Evolutionary conservation across 2,888 invertebrate genomes (phyloP), one percentile per base, ranked within the genome.

Genomic region (Cataglyphis cursor): DNA sequence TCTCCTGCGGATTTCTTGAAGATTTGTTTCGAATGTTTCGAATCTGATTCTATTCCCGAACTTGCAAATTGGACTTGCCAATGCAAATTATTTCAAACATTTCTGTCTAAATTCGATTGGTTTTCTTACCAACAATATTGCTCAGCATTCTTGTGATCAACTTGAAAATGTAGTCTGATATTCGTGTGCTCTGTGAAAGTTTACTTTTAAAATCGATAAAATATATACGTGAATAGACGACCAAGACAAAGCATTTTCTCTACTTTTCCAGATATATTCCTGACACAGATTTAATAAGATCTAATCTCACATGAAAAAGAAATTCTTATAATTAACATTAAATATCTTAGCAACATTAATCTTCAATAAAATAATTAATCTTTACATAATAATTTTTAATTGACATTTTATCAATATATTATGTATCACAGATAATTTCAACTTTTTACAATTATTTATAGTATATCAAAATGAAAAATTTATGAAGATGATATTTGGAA

Each of bases 11-110:
- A 41, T 38, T 57, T 78, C 31, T 78, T 18, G 41, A 38, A 8
- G 15, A 18, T 59, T 12, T 8, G 21, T 35, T 31, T 57, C n/a
- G 35, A 44, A 31, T 65, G 24, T 59, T 59, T 24, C 35, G n/a
- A 28, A 35, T 12, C 5, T 31, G 24, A 64, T 70, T 64, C 24
- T 24, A 61, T 61, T 18, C 31, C 8, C 3, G 31, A 59, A 72
- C 24, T 64, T 70, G 51, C 54, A 44, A 61, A 57, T 76, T 68
- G 51, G n/a, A 48, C 15, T 66, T 66, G n/a, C 41, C 35, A 57
- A 51, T 57, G 57, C 31, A 35, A 72, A 83, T 82, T 78, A 66
- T 80, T 70, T 44, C 41, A 64, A 62, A 64, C 21, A 54, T 64
- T 12, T 0, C 12, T 12, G 8, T 59, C 12, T 24, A 54, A 78